Evolutionary conservation across 2,113 vertebrate species (phyloP).

Genomic region (Uria lomvia): DNA sequence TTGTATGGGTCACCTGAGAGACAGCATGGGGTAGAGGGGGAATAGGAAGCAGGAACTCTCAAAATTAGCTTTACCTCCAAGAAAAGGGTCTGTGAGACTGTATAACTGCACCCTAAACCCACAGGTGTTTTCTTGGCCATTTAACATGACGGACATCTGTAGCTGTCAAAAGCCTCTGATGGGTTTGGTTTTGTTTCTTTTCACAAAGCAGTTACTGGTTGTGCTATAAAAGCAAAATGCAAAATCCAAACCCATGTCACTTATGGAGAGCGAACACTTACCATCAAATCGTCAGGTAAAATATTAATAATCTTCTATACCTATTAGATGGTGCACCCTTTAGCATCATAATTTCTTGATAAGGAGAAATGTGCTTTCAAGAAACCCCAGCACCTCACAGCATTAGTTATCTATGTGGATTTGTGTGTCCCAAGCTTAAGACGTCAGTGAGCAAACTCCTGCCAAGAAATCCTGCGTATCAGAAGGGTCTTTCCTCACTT

Average conservation of each 20-base stretch:
- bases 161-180: not conserved
- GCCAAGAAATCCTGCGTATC: constrained; percentile 5
- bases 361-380: not conserved
- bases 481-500: constrained; percentile 27
- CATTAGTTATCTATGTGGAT: accelerated
- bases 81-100: not conserved
- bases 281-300: accelerated
- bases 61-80: not conserved
- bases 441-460: not conserved
- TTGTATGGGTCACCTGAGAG: not conserved
- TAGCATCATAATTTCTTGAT: not conserved
- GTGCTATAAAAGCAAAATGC: not conserved
- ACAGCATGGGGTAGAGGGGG: not conserved
- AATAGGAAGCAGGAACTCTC: not conserved
- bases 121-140: not conserved
- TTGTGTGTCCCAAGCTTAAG: not conserved
- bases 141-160: not conserved
- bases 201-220: not conserved
- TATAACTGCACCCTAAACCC: not conserved
- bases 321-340: not conserved
- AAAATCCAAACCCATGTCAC: accelerated
- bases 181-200: not conserved
- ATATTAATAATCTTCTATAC: not conserved
- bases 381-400: not conserved
- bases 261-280: not conserved